Percentiles rank a stretch among this genome's conserved stretches.
Evolutionary conservation across 2,888 invertebrate species (phyloP).

Genomic region (Lampropteryx suffumata): DNA sequence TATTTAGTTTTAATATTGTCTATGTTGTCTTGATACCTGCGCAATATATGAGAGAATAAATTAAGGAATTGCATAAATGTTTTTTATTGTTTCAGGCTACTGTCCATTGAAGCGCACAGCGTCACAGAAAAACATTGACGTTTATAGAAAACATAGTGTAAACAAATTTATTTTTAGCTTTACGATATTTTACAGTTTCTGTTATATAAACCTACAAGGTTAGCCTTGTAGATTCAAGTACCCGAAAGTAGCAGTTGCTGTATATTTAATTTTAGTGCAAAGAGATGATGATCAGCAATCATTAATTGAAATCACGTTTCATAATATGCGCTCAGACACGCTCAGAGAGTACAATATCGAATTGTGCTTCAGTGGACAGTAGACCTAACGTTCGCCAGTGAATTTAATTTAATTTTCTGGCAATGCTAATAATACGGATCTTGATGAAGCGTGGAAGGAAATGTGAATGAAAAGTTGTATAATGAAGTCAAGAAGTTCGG

Average conservation of each 20-base stretch:
- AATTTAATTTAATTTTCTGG: conserved; percentile 29
- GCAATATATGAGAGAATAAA: conserved; percentile 28
- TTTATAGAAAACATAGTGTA: no score
- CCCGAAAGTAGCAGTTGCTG: no score
- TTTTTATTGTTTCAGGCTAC: conserved; percentile 14
- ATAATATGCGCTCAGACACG: no score
- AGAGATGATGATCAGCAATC: no score
- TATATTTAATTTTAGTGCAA: no score
- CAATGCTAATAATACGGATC: conserved; percentile 13
- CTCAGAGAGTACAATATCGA: no score
- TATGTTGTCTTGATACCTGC: conserved; percentile 21
- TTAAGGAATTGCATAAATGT: conserved; percentile 18
- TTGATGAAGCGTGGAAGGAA: conserved; percentile 24
- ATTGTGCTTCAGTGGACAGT: conserved; percentile 4
- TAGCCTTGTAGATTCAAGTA: no score
- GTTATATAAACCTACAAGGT: no score
- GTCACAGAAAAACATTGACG: no score
- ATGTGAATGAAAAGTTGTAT: conserved; percentile 12
- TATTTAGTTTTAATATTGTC: conserved; percentile 9
- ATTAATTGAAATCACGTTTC: no score
- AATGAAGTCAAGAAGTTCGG: conserved; percentile 5
- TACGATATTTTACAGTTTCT: no score
- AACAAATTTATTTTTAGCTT: no score
- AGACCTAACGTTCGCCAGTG: background rate
- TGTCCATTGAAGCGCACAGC: background rate